Conservation (phyloP, 30 jellyfish, hydroid and myxozoan genomes). For the Hydractinia symbiolongicarpus region DNA sequence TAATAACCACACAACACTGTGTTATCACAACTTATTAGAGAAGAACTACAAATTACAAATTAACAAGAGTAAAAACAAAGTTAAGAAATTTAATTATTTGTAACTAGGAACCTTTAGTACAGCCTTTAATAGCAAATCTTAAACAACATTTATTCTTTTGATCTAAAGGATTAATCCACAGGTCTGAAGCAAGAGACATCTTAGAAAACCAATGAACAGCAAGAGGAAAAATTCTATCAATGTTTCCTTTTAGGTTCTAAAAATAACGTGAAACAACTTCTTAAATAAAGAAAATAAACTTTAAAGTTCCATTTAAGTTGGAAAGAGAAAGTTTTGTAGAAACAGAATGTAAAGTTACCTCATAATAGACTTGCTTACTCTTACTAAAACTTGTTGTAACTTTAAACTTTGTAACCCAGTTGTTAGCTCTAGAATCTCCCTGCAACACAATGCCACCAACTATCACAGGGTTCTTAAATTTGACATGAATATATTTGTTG, state of each 20-base stretch:
- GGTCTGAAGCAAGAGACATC: neutral
- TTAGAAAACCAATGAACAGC: constrained; percentile 4
- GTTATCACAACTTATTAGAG: too few relatives aligned
- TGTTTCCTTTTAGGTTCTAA: neutral
- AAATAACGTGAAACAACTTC: neutral
- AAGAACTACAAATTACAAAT: too few relatives aligned
- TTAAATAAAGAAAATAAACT: neutral
- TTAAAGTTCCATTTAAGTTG: too few relatives aligned
- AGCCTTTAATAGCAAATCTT: neutral
- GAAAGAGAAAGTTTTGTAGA: too few relatives aligned
- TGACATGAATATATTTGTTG: neutral
- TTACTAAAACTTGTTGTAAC: too few relatives aligned
- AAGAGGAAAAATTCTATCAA: neutral
- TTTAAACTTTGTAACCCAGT: neutral
- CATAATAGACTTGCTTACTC: too few relatives aligned
- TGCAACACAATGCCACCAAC: constrained; percentile 4
- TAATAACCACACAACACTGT: too few relatives aligned
- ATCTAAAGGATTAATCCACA: neutral
- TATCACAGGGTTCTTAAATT: neutral
- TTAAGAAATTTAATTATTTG: too few relatives aligned
- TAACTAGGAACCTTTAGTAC: neutral
- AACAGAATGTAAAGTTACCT: too few relatives aligned
- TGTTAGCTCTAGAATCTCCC: neutral
- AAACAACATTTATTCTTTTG: neutral
- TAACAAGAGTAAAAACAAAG: too few relatives aligned